Evolutionary conservation across 2,888 invertebrate species (phyloP), one percentile per base, ranked within the genome.

Genomic region (Cosmopolites sordidus): DNA sequence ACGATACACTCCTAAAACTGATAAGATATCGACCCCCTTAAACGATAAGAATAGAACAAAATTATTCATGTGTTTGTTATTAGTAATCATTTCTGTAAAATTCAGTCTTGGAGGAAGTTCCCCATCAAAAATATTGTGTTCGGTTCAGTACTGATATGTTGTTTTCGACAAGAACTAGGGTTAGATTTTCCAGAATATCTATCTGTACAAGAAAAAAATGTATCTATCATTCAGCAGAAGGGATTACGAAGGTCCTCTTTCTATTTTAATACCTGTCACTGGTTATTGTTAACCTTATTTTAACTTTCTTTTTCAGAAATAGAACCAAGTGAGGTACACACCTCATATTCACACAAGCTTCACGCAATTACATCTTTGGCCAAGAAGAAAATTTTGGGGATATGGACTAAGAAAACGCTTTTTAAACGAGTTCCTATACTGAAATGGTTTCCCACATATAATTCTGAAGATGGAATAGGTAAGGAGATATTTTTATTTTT

Each of bases 371-470:
- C 59, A 22, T 62, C 65, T 16, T 78, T 79, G 74, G 62, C 78
- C 1, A 72, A 69, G 49, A 72, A 73, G 52, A 78, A 78, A 64
- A 67, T 74, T 2, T 72, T 66, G 48, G 74, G 75, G 27, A 69
- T 74, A 5, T 83, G 83, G 66, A 87, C 84, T 48, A 83, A 81
- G 65, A 89, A 89, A 74, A 84, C 82, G 57, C 76, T 91, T 16
- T 79, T 83, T 72, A 87, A 84, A 71, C 79, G 88, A 50, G 65
- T 92, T 46, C 91, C 93, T 4, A 79, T 92, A 48, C 70, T 86
- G 3, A 73, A 72, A 51, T 93, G 93, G 93, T 71, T 91, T 60
- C 91, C 90, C 2, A 81, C 78, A 59, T 92, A 93, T 54, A 82
- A 81, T 76, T 83, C 78, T 63, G 66, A 88, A 85, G 74, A 83